Conservation (phyloP, 1,140 invertebrate species). For the Trissolcus basalis region DNA sequence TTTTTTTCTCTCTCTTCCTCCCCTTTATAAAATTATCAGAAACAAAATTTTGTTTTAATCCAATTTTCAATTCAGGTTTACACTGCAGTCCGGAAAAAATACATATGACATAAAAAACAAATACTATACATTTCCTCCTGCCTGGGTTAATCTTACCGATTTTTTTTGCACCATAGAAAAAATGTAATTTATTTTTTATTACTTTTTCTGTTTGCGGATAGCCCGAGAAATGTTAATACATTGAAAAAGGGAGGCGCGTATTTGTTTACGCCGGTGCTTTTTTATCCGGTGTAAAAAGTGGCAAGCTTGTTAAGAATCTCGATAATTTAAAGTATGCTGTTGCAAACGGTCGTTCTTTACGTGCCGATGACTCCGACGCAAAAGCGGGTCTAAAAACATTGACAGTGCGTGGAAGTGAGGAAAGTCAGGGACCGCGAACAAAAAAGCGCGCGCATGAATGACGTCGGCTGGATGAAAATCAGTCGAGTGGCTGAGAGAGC, state of each 20-base stretch:
- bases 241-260: neutral
- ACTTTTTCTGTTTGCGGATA: too few species aligned
- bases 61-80: too few species aligned
- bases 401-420: slow-evolving; percentile 3
- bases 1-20: too few species aligned
- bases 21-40: too few species aligned
- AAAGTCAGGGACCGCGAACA: slow-evolving; percentile 24
- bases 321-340: slow-evolving; percentile 30
- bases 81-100: too few species aligned
- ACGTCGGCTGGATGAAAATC: slow-evolving; percentile 61
- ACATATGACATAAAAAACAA: too few species aligned
- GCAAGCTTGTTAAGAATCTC: slow-evolving; percentile 17
- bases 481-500: slow-evolving; percentile 62
- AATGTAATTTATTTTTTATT: too few species aligned
- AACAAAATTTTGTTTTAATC: too few species aligned
- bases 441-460: slow-evolving; percentile 48
- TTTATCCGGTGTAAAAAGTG: slow-evolving; percentile 7
- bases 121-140: too few species aligned
- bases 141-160: too few species aligned
- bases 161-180: too few species aligned
- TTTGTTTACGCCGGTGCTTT: slow-evolving; percentile 14
- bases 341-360: slow-evolving; percentile 24
- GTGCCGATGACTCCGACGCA: slow-evolving; percentile 24
- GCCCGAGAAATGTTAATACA: too few species aligned
- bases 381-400: slow-evolving; percentile 14